phyloP scores from a whole-genome alignment of 1,140 invertebrate genomes.

The Leptinotarsa undecemlineata region DNA sequence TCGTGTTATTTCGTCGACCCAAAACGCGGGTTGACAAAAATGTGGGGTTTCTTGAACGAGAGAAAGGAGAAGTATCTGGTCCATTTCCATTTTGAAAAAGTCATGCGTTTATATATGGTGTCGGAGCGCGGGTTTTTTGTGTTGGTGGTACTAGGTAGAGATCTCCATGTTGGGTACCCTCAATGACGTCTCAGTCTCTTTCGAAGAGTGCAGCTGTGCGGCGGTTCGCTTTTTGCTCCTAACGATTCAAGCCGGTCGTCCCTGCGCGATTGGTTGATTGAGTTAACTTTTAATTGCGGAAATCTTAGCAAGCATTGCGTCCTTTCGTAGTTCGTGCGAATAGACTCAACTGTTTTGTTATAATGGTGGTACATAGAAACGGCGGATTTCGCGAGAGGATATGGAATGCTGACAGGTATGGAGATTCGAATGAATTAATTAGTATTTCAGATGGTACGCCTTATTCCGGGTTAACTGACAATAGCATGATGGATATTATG shows the following conservation, averaged over 20 bases:
- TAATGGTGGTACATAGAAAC: conserved; percentile 38
- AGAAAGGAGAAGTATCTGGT: conserved; percentile 24
- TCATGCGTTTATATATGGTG: conserved; percentile 28
- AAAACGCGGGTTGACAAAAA: not conserved
- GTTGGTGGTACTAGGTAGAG: conserved; percentile 36
- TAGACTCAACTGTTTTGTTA: conserved; percentile 29
- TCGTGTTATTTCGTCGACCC: no score
- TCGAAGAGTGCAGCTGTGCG: conserved; percentile 14
- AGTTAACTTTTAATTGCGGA: conserved; percentile 17
- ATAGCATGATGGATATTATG: no score
- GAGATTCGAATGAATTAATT: not conserved
- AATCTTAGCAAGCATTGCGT: conserved; percentile 28
- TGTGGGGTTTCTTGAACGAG: not conserved
- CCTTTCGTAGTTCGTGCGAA: conserved; percentile 29
- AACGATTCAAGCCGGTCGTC: conserved; percentile 19
- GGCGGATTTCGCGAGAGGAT: conserved; percentile 30
- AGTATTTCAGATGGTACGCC: no score
- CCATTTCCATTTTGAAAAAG: conserved; percentile 25
- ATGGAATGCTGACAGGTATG: conserved; percentile 36
- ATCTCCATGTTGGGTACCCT: conserved; percentile 43
- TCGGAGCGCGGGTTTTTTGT: conserved; percentile 35
- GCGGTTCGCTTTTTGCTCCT: conserved; percentile 12
- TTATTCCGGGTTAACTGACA: no score
- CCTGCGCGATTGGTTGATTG: conserved; percentile 23
- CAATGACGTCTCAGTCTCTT: conserved; percentile 41